A percentile compares a stretch with the other conserved stretches of the same genome.
These are phyloP conservation scores for Drosophila robusta DNA, from an alignment of 2,888 invertebrate species.

Conservation along the genomic window DNA sequence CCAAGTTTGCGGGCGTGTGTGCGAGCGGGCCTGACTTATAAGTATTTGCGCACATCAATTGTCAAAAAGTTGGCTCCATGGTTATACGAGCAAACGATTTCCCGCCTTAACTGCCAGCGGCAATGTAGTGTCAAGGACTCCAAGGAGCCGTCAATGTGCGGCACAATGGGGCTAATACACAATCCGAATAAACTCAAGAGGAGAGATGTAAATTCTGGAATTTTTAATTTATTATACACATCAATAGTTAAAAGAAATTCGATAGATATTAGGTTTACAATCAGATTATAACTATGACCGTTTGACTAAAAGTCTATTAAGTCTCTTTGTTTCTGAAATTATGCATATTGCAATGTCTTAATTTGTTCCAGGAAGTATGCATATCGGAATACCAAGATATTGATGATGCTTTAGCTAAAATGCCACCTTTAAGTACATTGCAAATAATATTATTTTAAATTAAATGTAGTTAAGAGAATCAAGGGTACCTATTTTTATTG, in stretches of 20 bases:
- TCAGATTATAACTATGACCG: too few species aligned
- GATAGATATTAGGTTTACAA: too few species aligned
- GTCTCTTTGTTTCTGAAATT: too few species aligned
- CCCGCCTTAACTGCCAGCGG: slow-evolving; percentile 54
- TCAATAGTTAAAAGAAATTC: neutral
- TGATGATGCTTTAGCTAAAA: too few species aligned
- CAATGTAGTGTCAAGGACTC: slow-evolving; percentile 50
- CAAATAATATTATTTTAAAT: too few species aligned
- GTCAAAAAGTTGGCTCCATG: slow-evolving; percentile 66
- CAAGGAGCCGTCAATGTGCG: slow-evolving; percentile 21
- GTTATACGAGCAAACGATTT: slow-evolving; percentile 54
- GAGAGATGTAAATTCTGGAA: neutral
- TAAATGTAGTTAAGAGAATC: too few species aligned
- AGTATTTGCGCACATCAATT: slow-evolving; percentile 74
- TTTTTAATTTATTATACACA: neutral
- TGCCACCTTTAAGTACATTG: too few species aligned
- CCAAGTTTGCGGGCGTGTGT: slow-evolving; percentile 39
- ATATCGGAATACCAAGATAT: too few species aligned
- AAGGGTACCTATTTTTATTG: too few species aligned
- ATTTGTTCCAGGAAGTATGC: too few species aligned
- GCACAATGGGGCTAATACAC: slow-evolving; percentile 20
- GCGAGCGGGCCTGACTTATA: slow-evolving; percentile 48
- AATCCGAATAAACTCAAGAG: neutral
- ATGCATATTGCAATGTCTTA: too few species aligned
- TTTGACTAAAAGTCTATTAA: too few species aligned